Conservation (phyloP, 2,113 vertebrate genomes). For the Alces alces region DNA sequence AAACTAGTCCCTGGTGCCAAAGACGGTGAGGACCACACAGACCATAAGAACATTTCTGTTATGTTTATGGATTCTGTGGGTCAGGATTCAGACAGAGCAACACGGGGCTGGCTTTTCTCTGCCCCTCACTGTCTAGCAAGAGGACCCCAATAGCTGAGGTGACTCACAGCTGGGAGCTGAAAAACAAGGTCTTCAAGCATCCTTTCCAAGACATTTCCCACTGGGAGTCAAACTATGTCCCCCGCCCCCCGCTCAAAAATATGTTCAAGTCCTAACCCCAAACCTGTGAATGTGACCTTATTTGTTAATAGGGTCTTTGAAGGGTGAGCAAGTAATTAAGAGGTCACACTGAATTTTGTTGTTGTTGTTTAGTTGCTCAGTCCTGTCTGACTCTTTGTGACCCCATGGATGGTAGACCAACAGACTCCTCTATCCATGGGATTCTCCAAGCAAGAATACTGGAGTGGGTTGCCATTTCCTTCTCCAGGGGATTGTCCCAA, state of each 20-base stretch:
- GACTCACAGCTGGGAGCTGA: neutral
- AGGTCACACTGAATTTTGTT: neutral
- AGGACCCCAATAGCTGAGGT: neutral
- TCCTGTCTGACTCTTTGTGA: neutral
- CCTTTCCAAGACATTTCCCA: neutral
- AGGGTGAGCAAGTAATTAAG: neutral
- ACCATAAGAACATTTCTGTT: neutral
- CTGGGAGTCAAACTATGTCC: neutral
- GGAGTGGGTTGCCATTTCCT: neutral
- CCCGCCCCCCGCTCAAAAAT: neutral
- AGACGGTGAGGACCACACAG: neutral
- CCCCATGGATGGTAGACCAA: neutral
- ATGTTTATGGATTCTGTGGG: neutral
- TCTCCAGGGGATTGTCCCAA: neutral
- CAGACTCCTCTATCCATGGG: neutral
- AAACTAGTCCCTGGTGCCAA: neutral
- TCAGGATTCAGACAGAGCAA: neutral
- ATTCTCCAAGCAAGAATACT: neutral
- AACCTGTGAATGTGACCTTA: neutral
- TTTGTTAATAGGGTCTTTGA: neutral
- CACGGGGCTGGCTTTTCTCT: neutral
- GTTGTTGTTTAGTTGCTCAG: neutral
- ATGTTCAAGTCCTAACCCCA: neutral
- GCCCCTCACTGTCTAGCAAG: rapidly evolving
- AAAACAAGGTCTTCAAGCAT: neutral